A percentile compares a stretch with the other conserved stretches of the same genome.
Conservation (phyloP, 2,113 vertebrate genomes). For the Potamarius usumacintae region DNA sequence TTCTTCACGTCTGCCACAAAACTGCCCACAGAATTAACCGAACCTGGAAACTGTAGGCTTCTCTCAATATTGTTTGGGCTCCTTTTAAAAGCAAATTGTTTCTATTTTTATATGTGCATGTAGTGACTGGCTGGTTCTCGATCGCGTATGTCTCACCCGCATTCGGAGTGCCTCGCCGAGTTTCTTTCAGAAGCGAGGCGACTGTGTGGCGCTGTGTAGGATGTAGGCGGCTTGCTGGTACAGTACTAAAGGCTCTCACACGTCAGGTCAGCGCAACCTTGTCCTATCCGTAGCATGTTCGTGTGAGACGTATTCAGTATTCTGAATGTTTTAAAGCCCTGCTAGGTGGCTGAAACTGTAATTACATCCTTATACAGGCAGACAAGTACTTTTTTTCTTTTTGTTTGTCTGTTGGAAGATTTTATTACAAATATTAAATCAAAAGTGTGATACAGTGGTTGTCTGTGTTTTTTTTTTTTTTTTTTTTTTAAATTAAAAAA, state of each 20-base stretch:
- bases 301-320: slow-evolving; percentile 48
- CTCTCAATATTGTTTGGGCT: slow-evolving; percentile 63
- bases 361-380: slow-evolving; percentile 48
- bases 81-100: slow-evolving; percentile 61
- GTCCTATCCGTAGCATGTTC: slow-evolving; percentile 49
- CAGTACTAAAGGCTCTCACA: slow-evolving; percentile 32
- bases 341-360: slow-evolving; percentile 42
- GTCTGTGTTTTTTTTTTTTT: background rate
- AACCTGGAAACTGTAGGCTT: slow-evolving; percentile 59
- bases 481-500: too few relatives aligned
- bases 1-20: slow-evolving; percentile 31
- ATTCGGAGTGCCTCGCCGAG: slow-evolving; percentile 23
- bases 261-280: slow-evolving; percentile 43
- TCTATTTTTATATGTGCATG: slow-evolving; percentile 74
- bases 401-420: slow-evolving; percentile 32
- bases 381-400: background rate
- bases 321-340: slow-evolving; percentile 50
- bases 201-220: slow-evolving; percentile 7
- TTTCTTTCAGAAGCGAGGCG: slow-evolving; percentile 4
- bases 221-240: slow-evolving; percentile 28
- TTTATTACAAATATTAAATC: slow-evolving; percentile 59
- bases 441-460: slow-evolving; percentile 45
- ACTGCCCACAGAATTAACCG: slow-evolving; percentile 1
- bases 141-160: background rate
- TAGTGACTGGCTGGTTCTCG: slow-evolving; percentile 51